Base-by-base conservation (phyloP, 2,888 invertebrate species). In the Leptura quadrifasciata region DNA sequence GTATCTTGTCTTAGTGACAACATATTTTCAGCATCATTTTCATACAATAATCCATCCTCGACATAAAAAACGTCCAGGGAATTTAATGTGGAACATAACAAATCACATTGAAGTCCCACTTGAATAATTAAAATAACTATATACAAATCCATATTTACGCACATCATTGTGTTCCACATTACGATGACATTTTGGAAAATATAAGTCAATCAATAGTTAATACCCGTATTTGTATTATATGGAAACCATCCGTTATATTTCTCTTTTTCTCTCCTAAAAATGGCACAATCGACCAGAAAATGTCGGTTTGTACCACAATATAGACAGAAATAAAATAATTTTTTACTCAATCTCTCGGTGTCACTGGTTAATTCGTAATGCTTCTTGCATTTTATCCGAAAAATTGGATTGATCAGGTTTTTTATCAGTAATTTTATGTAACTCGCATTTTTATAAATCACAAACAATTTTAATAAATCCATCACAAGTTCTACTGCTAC, bases 71-170 rank as follows among this genome's bases (percentile, higher is more conserved):
- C 15, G 3, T 58, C 27, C 10, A 79, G 64, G 55, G 63, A 69
- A 21, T 74, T 72, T 27, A 79, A 77, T 15, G 73, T 77, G 0
- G 52, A 10, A 58, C 74, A 61, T 27, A 79, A 54, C 27, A 65
- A 71, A 39, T 79, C 79, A 39, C 79, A 79, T 35, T 79, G 79
- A 21, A 79, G 57, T 5, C 77, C 77, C 35, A 79, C 72, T 20
- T 76, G 74, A 69, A 77, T 76, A 18, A 77, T 12, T 9, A 79
- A 27, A 55, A 64, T 72, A 35, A 67, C 54, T 12, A 69, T 69
- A 72, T 77, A 79, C 2, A 71, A 65, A 58, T 72, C 74, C 27
- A 77, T 5, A 55, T 78, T 78, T 39, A 75, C 35, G 27, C 73
- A 74, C 4, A 74, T 58, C 24, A 79, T 8, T 2, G 54, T 64